A percentile compares a stretch with the other conserved stretches of the same genome.
These are phyloP conservation scores for Catostylus mosaicus DNA, from an alignment of 30 jellyfish, hydroid and myxozoan species.

Conservation along the genomic window DNA sequence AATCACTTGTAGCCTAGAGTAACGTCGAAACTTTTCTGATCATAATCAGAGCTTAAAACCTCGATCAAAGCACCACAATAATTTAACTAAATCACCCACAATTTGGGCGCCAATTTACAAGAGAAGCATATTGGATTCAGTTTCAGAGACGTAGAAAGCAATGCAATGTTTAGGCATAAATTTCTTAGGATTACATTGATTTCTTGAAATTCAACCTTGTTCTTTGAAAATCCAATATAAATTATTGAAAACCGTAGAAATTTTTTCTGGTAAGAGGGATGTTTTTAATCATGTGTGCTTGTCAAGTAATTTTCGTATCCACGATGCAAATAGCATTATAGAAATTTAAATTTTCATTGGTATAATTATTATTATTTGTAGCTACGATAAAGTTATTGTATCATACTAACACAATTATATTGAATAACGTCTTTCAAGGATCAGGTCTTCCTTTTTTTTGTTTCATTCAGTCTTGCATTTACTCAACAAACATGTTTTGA, in stretches of 20 bases:
- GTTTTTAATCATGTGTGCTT: slow-evolving; percentile 42
- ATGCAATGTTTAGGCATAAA: no score
- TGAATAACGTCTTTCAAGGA: slow-evolving; percentile 32
- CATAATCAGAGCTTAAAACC: no score
- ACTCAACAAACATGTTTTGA: no score
- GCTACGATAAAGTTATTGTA: slow-evolving; percentile 65
- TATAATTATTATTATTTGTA: slow-evolving; percentile 39
- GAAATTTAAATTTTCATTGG: slow-evolving; percentile 61
- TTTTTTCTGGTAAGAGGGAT: slow-evolving; percentile 6
- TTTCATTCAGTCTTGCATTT: background rate
- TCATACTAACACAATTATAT: slow-evolving; percentile 54
- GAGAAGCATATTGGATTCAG: no score
- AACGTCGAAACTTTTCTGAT: no score
- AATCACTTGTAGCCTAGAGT: no score
- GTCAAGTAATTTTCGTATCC: slow-evolving; percentile 50
- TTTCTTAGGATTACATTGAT: no score
- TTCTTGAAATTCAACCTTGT: background rate
- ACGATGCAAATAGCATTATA: slow-evolving; percentile 46
- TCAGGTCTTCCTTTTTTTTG: background rate
- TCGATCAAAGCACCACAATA: no score
- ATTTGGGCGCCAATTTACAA: no score
- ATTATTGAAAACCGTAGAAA: background rate
- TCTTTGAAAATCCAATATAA: background rate
- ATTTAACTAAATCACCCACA: no score
- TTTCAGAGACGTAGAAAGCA: no score